Conservation (phyloP, 2,888 invertebrate species). For the Xanthia icteritia region DNA sequence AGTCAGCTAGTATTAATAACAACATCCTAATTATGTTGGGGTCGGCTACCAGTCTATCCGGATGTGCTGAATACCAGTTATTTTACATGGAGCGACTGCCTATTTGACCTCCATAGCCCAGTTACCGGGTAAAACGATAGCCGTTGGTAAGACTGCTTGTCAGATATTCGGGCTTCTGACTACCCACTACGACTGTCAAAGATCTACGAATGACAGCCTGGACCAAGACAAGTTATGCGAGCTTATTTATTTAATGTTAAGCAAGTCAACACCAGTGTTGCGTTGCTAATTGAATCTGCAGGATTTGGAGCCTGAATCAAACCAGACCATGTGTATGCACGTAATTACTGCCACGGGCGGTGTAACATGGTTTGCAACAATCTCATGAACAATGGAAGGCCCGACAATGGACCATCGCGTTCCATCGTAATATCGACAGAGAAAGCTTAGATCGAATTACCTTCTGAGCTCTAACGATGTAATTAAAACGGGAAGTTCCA, state of each 20-base stretch:
- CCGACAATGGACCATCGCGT: neutral
- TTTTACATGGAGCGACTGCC: neutral
- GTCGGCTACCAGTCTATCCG: no score
- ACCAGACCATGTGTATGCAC: neutral
- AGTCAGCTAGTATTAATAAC: neutral
- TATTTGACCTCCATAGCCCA: neutral
- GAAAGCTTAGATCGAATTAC: slow-evolving; percentile 5
- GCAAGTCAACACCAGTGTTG: neutral
- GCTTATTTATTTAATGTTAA: neutral
- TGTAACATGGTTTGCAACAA: neutral
- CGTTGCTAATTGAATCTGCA: neutral
- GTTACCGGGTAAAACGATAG: neutral
- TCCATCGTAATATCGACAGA: neutral
- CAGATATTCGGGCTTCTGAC: no score
- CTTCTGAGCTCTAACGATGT: slow-evolving; percentile 3
- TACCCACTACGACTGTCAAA: neutral
- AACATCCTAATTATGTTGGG: no score
- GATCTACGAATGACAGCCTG: neutral
- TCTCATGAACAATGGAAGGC: neutral
- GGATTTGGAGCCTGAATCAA: neutral
- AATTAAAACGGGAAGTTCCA: slow-evolving; percentile 8
- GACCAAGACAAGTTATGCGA: no score
- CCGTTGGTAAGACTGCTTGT: neutral
- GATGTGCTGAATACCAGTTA: neutral
- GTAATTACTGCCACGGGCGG: neutral